phyloP scores from a whole-genome alignment of 2,113 vertebrate species.

The Tiliqua scincoides region DNA sequence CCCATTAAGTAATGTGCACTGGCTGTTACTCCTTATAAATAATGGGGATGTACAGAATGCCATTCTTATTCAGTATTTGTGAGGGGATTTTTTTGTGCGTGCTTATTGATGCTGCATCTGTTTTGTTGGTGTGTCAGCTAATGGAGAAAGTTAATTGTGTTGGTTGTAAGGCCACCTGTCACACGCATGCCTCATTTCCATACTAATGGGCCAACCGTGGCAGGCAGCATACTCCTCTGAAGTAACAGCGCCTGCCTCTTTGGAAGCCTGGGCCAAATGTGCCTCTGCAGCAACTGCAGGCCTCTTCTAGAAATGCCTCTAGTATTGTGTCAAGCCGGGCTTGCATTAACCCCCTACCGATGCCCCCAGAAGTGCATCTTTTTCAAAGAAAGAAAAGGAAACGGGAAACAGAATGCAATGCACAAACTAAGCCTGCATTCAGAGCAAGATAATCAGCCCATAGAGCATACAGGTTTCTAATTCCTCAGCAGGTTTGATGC shows the following conservation, averaged over 20 bases:
- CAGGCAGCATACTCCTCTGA: slow-evolving; percentile 83
- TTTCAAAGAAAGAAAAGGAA: not conserved
- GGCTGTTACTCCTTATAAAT: slow-evolving; percentile 79
- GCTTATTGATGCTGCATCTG: slow-evolving; percentile 87
- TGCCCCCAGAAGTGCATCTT: not conserved
- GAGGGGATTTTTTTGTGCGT: slow-evolving; percentile 65
- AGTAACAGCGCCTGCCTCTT: slow-evolving; percentile 79
- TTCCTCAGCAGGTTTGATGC: not conserved
- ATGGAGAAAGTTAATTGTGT: slow-evolving; percentile 95
- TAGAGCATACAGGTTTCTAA: not conserved
- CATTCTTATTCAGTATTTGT: slow-evolving; percentile 78
- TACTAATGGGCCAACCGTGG: slow-evolving; percentile 90
- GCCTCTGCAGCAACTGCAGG: slow-evolving; percentile 75
- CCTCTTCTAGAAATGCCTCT: slow-evolving; percentile 67
- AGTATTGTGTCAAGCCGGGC: slow-evolving; percentile 64
- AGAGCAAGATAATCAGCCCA: not conserved
- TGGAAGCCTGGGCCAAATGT: slow-evolving; percentile 79
- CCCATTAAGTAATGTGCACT: slow-evolving; percentile 68
- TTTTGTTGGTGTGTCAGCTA: slow-evolving; percentile 88
- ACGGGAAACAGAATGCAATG: not conserved
- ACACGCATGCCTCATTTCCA: slow-evolving; percentile 94
- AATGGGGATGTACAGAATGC: slow-evolving; percentile 80
- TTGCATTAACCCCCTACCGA: slow-evolving; percentile 60
- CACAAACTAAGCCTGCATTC: not conserved
- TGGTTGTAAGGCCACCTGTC: slow-evolving; percentile 96